Base-by-base conservation (phyloP, 2,888 invertebrate species). In the Eupithecia insigniata region DNA sequence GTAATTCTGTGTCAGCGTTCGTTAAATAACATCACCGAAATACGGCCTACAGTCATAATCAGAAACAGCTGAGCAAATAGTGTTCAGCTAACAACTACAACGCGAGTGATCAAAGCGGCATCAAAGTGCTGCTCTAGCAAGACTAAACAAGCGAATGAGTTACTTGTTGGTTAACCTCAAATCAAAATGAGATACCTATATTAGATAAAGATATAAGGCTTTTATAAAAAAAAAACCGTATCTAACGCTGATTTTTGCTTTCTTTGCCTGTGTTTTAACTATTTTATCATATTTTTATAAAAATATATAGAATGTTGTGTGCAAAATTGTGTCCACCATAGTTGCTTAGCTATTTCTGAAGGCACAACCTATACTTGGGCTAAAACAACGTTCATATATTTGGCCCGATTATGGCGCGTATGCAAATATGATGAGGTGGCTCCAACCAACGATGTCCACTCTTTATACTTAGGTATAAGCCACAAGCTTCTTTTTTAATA, bases 341-440 rank as follows among this genome's bases (percentile, higher is more conserved):
- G 64, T 65, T 70, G 70, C 16, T 73, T 67, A 73, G 58, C 70
- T 60, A 67, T 43, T 67, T 73, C 12, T 65, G 64, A 67, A 22
- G 30, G 26, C 43, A 46, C 51, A 36, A 61, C 65, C 65, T 43
- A 66, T 65, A 60, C 32, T 74, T 62, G 18, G 66, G 61, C 39
- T 69, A 67, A 73, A 75, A 69, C 69, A 66, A 67, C 66, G 60
- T 70, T 66, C 68, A 67, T 67, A 69, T 72, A 76, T 74, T 74
- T 73, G 6, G 69, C 65, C 16, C 69, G 67, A 74, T 74, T 76
- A 75, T 69, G 70, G 73, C 69, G 70, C 70, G 69, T 72, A 75
- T 78, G 78, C 78, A 76, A 78, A 78, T 76, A 76, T 66, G 74
- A 71, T 75, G 73, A 73, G 76, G 68, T 75, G 74, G 72, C 67